Base-by-base conservation (phyloP, 2,888 invertebrate species). In the Sphinx pinastri region DNA sequence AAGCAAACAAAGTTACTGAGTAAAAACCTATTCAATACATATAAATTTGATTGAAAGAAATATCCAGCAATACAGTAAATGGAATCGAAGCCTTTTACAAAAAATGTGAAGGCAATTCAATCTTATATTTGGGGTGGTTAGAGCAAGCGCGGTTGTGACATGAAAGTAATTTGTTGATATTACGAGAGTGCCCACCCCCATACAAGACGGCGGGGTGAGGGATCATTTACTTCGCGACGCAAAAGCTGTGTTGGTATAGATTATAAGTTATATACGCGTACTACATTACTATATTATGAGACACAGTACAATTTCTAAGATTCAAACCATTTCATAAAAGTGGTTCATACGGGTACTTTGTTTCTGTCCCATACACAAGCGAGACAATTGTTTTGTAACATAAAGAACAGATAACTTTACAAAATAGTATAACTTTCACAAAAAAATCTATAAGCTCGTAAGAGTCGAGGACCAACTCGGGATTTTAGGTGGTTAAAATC, bases 81-180 rank as follows among this genome's bases (percentile, higher is more conserved):
- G 19, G 63, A 63, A 63, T 49, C 63, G 63, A 63, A 63, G 49
- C 63, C 63, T 63, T 63, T 63, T 63, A 63, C 10, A 45, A 63
- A 63, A 52, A 38, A 68, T 72, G 51, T 68, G 55, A 51, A 31
- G 55, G 57, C 25, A 69, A 59, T 70, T 70, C 67, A 68, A 71
- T 68, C 59, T 68, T 68, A 55, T 59, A 52, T 68, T 13, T 38
- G 19, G 58, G 68, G 67, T 51, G 63, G 68, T 51, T 69, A 69
- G 68, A 68, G 70, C 72, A 69, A 73, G 70, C 71, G 49, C 67
- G 73, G 71, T 78, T 75, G 75, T 75, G 74, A 78, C 75, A 71
- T 75, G 73, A 75, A 78, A 75, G 76, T 77, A 77, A 79, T 81
- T 81, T 78, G 75, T 71, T 70, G 72, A 77, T 79, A 77, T 76